These are phyloP conservation scores for Sarcoramphus papa DNA, from an alignment of 2,797 vertebrate genomes.

Conservation along the genomic window DNA sequence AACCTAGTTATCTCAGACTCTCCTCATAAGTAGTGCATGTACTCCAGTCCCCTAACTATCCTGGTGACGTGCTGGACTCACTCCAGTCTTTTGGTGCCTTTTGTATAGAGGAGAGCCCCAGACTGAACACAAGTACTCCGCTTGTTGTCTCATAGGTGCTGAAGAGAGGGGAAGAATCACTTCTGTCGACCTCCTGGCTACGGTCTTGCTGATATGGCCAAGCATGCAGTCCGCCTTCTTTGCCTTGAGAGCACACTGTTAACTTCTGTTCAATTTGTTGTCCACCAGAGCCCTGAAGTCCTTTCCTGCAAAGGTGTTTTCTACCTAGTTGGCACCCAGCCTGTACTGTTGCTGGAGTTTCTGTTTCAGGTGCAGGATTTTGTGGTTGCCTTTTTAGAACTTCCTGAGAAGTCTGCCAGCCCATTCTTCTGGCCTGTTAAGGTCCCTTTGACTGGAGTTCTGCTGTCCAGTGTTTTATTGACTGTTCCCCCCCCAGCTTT, in stretches of 20 bases:
- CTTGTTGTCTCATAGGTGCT: neutral
- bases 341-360: neutral
- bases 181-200: neutral
- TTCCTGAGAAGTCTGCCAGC: neutral
- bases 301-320: neutral
- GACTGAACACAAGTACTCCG: neutral
- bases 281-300: neutral
- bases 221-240: accelerated
- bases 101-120: neutral
- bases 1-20: neutral
- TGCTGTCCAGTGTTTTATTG: neutral
- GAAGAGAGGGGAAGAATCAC: neutral
- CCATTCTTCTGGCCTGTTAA: neutral
- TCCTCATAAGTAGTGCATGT: neutral
- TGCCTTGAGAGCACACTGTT: neutral
- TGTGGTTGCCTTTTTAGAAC: neutral
- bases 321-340: neutral
- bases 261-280: neutral
- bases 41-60: neutral
- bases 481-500: neutral
- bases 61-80: neutral
- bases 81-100: neutral
- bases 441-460: neutral
- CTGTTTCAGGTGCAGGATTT: neutral
- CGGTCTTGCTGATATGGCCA: neutral